Base-by-base conservation (phyloP, 1,140 invertebrate genomes). In the Monomorium pharaonis region DNA sequence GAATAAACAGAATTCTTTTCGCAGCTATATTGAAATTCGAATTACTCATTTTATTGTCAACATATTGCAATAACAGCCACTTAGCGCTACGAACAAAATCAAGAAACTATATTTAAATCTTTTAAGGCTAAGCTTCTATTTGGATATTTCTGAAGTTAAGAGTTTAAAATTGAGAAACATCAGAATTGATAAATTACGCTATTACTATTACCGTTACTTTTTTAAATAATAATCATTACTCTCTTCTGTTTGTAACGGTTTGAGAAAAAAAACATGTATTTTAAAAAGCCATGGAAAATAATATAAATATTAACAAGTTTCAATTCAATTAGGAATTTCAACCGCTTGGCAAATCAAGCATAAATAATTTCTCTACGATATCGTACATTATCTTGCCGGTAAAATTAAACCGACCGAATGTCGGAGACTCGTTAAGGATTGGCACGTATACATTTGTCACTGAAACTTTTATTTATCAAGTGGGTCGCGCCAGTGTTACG, bases 401-500 rank as follows among this genome's bases (percentile, higher is more conserved):
- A 12, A 74, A 72, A 37, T 44, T 33, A 47, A 72, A 18, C 21
- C 16, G 54, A 44, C 18, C 4, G 18, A 3, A 30, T 3, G 21
- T 56, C 16, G 21, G 49, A 30, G 51, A 33, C 18, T 21, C 51
- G 49, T 56, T 70, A 54, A 51, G 44, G 44, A 44, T 81, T 72
- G 27, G 67, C 37, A 44, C 51, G 67, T 24, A 37, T 37, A 72
- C n/a, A 58, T 72, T 72, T 3, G 78, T 81, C 67, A 51, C 37
- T 58, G 14, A 74, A 83, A 83, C 78, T 83, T 83, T 83, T 83
- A 83, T 83, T 83, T 83, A 83, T 9, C 54, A 88, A 89, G 74
- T 86, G 69, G 87, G 87, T 86, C 67, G 67, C 44, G 37, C 60
- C 21, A 65, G 16, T 56, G 88, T 81, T 85, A 88, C 84, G 54